Conservation (phyloP, 2,797 vertebrate genomes). For the Cryptoprocta ferox region DNA sequence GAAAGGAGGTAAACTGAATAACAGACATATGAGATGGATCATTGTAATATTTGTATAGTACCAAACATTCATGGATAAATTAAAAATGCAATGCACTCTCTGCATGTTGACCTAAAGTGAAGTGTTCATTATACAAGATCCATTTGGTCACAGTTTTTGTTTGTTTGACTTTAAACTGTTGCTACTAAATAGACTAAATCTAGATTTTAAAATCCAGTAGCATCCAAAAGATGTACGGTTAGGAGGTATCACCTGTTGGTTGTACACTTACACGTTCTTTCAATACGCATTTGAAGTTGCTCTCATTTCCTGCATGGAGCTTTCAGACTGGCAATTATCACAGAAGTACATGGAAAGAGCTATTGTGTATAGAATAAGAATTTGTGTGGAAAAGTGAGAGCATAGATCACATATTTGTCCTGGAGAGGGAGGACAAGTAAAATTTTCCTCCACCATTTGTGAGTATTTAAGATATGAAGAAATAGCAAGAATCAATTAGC, state of each 20-base stretch:
- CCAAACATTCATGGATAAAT: background rate
- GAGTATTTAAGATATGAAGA: background rate
- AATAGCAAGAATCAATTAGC: background rate
- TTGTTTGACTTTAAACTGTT: conserved; percentile 20
- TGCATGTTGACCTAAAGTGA: background rate
- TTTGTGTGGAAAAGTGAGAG: background rate
- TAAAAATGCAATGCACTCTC: background rate
- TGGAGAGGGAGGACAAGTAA: background rate
- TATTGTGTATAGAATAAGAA: background rate
- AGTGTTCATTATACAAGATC: background rate
- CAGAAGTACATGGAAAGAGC: background rate
- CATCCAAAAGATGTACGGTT: background rate
- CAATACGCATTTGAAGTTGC: background rate
- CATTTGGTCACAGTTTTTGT: background rate
- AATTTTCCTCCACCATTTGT: background rate
- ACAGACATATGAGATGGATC: background rate
- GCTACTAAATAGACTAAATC: background rate
- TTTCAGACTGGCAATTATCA: background rate
- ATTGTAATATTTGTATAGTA: background rate
- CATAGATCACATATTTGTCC: background rate
- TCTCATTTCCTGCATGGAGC: background rate
- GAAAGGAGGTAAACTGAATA: background rate
- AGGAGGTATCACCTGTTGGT: background rate
- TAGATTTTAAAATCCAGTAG: background rate
- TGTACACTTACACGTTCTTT: background rate